Evolutionary conservation across 1,140 invertebrate genomes (phyloP), one percentile per base, ranked within the genome.

Genomic region (Heterodera carotae): DNA sequence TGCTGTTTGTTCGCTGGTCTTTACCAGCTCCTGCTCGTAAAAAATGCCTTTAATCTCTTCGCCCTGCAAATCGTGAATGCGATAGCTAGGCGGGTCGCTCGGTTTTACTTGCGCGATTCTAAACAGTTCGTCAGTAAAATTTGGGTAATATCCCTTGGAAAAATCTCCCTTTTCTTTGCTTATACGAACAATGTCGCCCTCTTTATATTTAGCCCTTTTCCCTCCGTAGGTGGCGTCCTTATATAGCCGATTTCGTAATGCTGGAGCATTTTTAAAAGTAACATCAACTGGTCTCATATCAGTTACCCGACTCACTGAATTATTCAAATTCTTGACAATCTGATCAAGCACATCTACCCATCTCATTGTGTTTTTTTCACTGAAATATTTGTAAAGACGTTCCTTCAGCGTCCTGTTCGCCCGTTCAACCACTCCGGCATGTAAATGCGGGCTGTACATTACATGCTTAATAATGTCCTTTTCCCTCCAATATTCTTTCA

Each of bases 121-220:
- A 69, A 69, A 69, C 2, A 69, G 6, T 10, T 69, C 67, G 67
- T 69, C 67, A 0, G 67, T 69, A 69, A 39, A 69, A 69, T 69
- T 69, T 0, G 67, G 25, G 8, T 39, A 69, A 25, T 69, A 69
- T 31, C 67, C 67, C 31, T 69, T 69, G 27, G 34, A 36, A 69
- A 69, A 69, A 8, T 69, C n/a, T 2, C 27, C 29, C 31, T 69
- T 69, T 31, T 69, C 27, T 69, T 69, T 66, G 62, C 7, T 29
- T 12, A 66, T 66, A 31, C 29, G n/a, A 12, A 66, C 62, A 15
- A 18, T 66, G 22, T 66, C 62, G 15, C 6, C 62, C 4, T 15
- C 7, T 29, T 66, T 66, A 31, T 15, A 6, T 66, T 34, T 66
- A 22, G 12, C 29, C 5, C 29, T 66, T 10, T 72, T 66, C 4